Percentiles rank a stretch among this genome's conserved stretches.
Evolutionary conservation across 64 coral and sea anemone species (phyloP).

Genomic region (Actinia tenebrosa): DNA sequence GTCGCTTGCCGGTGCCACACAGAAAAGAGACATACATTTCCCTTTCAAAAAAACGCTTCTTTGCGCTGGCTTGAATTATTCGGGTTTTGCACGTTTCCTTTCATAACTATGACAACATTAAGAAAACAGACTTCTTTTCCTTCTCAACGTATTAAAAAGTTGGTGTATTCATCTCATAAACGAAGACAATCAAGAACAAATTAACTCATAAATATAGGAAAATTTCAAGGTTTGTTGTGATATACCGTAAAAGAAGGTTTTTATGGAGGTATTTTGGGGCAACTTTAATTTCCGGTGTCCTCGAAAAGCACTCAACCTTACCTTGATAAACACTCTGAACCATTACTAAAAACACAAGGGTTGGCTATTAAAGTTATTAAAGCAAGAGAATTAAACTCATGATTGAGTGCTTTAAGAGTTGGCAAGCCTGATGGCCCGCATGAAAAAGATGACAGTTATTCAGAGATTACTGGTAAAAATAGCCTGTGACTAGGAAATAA

Average conservation of each 20-base stretch:
- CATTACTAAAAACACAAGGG: neutral
- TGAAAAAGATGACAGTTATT: neutral
- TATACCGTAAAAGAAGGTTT: too few relatives aligned
- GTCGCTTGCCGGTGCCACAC: too few relatives aligned
- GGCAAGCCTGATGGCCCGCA: neutral
- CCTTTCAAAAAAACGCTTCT: too few relatives aligned
- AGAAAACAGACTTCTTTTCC: too few relatives aligned
- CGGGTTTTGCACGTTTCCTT: too few relatives aligned
- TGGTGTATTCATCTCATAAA: too few relatives aligned
- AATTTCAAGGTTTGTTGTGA: neutral
- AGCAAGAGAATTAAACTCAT: neutral
- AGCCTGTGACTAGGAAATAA: neutral
- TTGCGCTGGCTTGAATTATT: too few relatives aligned
- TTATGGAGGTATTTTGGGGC: neutral
- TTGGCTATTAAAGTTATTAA: neutral
- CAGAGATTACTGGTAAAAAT: neutral
- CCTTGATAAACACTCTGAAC: neutral
- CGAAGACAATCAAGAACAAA: too few relatives aligned
- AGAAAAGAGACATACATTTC: neutral
- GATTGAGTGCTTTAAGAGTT: neutral
- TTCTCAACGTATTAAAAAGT: too few relatives aligned
- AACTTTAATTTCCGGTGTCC: neutral
- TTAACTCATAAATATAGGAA: too few relatives aligned
- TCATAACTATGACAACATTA: too few relatives aligned
- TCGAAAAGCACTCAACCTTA: neutral